phyloP scores from a whole-genome alignment of 2,888 invertebrate species.

The Pasiphila rectangulata region DNA sequence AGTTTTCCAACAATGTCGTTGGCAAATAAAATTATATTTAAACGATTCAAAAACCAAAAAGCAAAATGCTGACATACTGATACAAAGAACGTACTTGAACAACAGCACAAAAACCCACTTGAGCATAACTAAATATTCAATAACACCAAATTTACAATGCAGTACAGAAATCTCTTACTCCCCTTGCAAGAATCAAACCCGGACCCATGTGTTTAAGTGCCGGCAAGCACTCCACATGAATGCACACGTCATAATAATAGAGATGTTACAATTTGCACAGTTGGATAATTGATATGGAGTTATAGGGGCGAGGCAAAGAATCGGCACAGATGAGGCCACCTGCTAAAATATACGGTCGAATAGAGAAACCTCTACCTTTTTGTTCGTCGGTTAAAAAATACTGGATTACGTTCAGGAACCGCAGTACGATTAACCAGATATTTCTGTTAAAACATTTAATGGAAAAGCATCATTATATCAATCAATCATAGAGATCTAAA shows the following conservation, averaged over 20 bases:
- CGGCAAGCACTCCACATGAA: slow-evolving; percentile 50
- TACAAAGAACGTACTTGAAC: slow-evolving; percentile 18
- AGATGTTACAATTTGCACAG: slow-evolving; percentile 53
- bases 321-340: slow-evolving; percentile 9
- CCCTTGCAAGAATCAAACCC: slow-evolving; percentile 62
- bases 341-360: too few species aligned
- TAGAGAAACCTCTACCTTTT: too few species aligned
- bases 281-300: slow-evolving; percentile 65
- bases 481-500: too few species aligned
- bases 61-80: slow-evolving; percentile 13
- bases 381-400: too few species aligned
- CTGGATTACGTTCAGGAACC: too few species aligned
- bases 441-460: too few species aligned
- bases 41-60: slow-evolving; percentile 3
- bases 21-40: too few species aligned
- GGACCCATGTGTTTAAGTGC: slow-evolving; percentile 73
- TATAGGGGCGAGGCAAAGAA: slow-evolving; percentile 55
- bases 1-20: too few species aligned
- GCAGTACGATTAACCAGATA: too few species aligned
- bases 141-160: slow-evolving; percentile 35
- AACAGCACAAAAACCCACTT: slow-evolving; percentile 22
- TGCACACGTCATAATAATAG: slow-evolving; percentile 61
- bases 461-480: too few species aligned
- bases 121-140: slow-evolving; percentile 32
- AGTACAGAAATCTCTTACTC: slow-evolving; percentile 42